A percentile compares a stretch with the other conserved stretches of the same genome.
phyloP scores from a whole-genome alignment of 2,797 vertebrate species.

The Falco rusticolus region DNA sequence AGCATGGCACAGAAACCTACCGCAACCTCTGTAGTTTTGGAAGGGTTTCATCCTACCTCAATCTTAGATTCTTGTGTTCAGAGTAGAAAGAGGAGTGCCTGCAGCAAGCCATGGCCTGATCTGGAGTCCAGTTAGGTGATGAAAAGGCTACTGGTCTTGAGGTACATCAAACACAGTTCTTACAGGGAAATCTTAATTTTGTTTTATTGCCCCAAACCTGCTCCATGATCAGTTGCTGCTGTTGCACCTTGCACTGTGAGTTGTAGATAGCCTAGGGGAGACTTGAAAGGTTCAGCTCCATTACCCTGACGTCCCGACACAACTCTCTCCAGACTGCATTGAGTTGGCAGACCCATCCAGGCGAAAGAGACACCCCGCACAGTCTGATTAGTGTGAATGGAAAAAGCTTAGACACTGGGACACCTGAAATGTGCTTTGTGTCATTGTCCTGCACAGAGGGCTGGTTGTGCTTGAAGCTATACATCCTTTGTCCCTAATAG shows the following conservation, averaged over 20 bases:
- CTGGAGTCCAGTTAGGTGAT: neutral
- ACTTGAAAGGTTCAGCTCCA: neutral
- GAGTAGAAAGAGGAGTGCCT: neutral
- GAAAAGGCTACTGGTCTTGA: neutral
- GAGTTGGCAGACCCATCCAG: neutral
- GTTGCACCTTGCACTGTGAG: neutral
- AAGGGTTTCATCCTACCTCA: neutral
- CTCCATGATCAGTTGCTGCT: neutral
- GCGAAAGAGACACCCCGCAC: neutral
- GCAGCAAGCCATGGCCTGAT: neutral
- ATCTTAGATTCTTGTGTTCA: accelerated
- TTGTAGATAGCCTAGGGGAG: neutral
- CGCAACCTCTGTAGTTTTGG: neutral
- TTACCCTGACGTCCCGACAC: neutral
- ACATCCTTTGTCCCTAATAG: neutral
- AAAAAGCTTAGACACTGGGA: neutral
- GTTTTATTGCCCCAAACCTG: neutral
- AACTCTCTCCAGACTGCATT: neutral
- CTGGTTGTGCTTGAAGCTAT: neutral
- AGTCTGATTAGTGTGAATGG: too few species aligned
- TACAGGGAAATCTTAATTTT: neutral
- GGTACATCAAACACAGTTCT: neutral
- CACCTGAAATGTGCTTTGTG: neutral
- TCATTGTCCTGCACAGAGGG: neutral
- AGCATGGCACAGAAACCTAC: neutral